Percentiles rank a stretch among this genome's conserved stretches.
Evolutionary conservation across 2,113 vertebrate genomes (phyloP).

Genomic region (Entosphenus tridentatus): DNA sequence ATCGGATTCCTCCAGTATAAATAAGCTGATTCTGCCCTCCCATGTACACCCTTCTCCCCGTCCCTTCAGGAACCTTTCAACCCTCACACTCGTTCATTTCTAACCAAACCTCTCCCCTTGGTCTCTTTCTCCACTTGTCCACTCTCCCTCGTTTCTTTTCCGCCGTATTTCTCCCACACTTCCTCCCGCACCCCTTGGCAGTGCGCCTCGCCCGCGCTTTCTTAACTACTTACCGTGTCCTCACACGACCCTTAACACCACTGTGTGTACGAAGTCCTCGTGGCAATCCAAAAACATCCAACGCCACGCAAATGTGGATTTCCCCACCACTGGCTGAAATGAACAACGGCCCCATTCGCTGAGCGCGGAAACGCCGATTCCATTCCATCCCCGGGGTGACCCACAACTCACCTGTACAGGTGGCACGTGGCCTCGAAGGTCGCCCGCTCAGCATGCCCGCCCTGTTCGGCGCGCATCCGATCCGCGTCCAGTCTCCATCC

Average conservation of each 20-base stretch:
- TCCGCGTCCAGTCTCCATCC: conserved; percentile 44
- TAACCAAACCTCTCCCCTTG: too few relatives aligned
- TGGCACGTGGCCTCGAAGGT: conserved; percentile 22
- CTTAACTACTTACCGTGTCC: not conserved
- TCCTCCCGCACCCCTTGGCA: too few relatives aligned
- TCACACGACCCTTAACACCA: not conserved
- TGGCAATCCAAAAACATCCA: not conserved
- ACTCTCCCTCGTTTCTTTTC: too few relatives aligned
- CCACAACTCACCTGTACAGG: conserved; percentile 41
- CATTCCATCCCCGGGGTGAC: too few relatives aligned
- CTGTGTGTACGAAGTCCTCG: not conserved
- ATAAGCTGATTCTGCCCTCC: too few relatives aligned
- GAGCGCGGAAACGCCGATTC: not conserved
- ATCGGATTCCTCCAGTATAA: too few relatives aligned
- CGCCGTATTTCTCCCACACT: too few relatives aligned
- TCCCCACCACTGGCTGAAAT: not conserved
- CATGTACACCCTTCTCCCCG: too few relatives aligned
- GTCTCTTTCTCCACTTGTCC: too few relatives aligned
- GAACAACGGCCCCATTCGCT: not conserved
- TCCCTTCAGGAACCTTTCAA: too few relatives aligned
- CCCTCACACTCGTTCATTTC: too few relatives aligned
- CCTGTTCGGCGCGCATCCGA: conserved; percentile 20
- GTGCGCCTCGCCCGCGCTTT: too few relatives aligned
- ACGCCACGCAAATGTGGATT: not conserved
- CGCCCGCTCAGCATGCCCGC: conserved; percentile 16